Percentiles rank a stretch among this genome's conserved stretches.
Conservation (phyloP, 2,797 vertebrate genomes). For the Amniataba percoides region DNA sequence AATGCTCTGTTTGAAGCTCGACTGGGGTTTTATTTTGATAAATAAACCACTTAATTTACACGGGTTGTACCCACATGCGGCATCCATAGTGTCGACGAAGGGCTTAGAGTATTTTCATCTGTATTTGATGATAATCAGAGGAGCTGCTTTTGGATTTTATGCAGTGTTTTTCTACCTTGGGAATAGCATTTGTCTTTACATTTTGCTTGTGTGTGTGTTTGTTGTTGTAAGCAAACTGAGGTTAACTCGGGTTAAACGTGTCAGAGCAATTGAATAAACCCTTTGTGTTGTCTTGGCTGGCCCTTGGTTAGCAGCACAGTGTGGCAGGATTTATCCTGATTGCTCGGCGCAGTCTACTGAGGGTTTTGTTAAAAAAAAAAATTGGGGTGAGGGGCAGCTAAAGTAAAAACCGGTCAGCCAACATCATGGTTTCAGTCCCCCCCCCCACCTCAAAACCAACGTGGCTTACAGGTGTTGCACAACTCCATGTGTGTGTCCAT, state of each 20-base stretch:
- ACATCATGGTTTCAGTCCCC: constrained; percentile 1
- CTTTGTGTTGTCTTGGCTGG: not conserved
- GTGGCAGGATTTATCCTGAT: not conserved
- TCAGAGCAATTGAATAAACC: too few relatives aligned
- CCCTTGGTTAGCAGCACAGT: not conserved
- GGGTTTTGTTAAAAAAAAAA: not conserved
- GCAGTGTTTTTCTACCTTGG: constrained; percentile 31
- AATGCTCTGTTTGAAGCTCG: constrained; percentile 15
- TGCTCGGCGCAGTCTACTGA: not conserved
- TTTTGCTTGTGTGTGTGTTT: constrained; percentile 20
- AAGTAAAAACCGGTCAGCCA: not conserved
- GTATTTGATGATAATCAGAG: too few relatives aligned
- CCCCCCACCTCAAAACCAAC: constrained; percentile 21
- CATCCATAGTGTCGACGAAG: not conserved
- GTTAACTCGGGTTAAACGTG: not conserved
- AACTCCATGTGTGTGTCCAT: constrained; percentile 12
- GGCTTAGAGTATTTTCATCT: fast-evolving
- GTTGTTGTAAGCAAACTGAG: not conserved
- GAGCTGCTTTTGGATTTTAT: constrained; percentile 5
- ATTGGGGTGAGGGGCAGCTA: not conserved
- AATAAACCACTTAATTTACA: not conserved
- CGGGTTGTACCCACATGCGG: fast-evolving
- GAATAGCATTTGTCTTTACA: constrained; percentile 22
- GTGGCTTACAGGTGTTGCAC: constrained; percentile 63
- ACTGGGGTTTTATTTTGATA: not conserved